Conservation (phyloP, 2,888 invertebrate species). For the Meta bourneti region DNA sequence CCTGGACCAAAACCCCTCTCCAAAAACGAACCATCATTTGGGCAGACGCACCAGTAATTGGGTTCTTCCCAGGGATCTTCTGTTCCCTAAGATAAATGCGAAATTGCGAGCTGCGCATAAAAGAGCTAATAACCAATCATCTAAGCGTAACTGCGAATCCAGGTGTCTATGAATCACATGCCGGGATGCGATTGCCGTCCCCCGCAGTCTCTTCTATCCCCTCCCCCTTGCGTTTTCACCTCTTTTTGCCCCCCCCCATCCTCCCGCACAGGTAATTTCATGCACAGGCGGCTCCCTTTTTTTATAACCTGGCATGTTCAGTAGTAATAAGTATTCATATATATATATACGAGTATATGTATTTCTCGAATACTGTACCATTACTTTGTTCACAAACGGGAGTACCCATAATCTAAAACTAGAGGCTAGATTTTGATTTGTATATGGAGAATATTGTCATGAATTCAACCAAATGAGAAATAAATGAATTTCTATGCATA, state of each 20-base stretch:
- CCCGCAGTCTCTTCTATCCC: neutral
- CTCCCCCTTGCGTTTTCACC: slow-evolving; percentile 62
- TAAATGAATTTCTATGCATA: too few species aligned
- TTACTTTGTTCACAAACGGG: too few species aligned
- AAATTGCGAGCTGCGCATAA: slow-evolving; percentile 56
- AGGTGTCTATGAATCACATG: slow-evolving; percentile 74
- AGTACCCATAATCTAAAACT: too few species aligned
- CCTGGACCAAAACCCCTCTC: neutral
- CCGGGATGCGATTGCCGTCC: neutral
- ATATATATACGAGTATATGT: neutral
- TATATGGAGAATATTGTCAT: too few species aligned
- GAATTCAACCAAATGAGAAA: too few species aligned
- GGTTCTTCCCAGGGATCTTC: slow-evolving; percentile 18
- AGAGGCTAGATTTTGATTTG: too few species aligned
- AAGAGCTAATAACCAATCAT: slow-evolving; percentile 68
- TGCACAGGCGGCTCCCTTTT: slow-evolving; percentile 23
- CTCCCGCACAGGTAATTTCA: slow-evolving; percentile 43
- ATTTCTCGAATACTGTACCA: neutral
- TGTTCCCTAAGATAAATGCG: slow-evolving; percentile 38
- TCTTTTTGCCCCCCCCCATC: slow-evolving; percentile 8
- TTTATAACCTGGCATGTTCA: neutral
- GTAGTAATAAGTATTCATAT: neutral
- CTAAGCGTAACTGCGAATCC: slow-evolving; percentile 71
- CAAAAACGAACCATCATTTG: slow-evolving; percentile 1
- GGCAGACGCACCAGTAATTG: neutral